Base-by-base conservation (phyloP, 2,113 vertebrate species). In the Rhynchomys soricoides region DNA sequence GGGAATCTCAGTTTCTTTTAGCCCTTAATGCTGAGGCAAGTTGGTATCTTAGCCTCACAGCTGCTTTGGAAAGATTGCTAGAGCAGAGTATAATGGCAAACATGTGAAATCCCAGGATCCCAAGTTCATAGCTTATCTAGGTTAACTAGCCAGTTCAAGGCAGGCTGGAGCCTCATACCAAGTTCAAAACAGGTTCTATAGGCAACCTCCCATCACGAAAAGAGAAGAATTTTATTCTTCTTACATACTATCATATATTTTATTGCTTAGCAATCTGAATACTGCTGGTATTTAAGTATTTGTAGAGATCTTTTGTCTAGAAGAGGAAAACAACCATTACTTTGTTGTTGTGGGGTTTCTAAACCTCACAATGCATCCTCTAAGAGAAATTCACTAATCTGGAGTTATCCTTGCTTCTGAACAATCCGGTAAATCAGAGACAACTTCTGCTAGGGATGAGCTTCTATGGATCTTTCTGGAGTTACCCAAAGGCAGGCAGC, bases 211-310 rank as follows among this genome's bases (percentile, higher is more conserved):
- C 1, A 52, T 79, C 48, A 52, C 48, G 37, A 45, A 21, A 59
- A 82, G 0, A 59, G 19, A 50, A 66, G 29, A 37, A 95, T 37
- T 78, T 45, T 29, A 81, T 68, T 70, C 5, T 24, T 55, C 48
- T 62, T 22, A 8, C 68, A 17, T 71, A 4, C 8, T 50, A 57
- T n/a, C 52, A n/a, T n/a, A 74, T 29, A 21, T n/a, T n/a, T 77
- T 88, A 43, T 37, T 75, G 31, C 45, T 55, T 92, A 91, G 37
- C 19, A 24, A 77, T 88, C 29, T 87, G 79, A 92, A 87, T 48
- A 87, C 5, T 48, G 68, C 0, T 1, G 5, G 21, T 62, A 9
- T 43, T 81, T 31, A 89, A 48, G 45, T 79, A 31, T 43, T 66
- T 82, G 85, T 17, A 52, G 52, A 78, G 40, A 19, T 37, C 81